phyloP scores from a whole-genome alignment of 2,888 invertebrate genomes.

The Coelopa pilipes region DNA sequence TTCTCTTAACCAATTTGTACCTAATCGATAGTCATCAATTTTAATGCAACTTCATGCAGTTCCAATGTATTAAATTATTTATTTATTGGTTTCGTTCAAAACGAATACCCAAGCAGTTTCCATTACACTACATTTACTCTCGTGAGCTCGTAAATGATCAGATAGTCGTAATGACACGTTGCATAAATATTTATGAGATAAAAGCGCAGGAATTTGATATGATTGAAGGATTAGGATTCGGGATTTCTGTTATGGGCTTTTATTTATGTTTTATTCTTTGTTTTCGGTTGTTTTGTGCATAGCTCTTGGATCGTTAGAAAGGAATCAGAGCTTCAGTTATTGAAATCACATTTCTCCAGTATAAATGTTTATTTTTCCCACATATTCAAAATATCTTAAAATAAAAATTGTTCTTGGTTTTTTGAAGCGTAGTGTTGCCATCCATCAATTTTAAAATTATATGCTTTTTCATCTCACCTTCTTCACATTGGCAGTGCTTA shows the following conservation, averaged over 20 bases:
- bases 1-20: not conserved
- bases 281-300: constrained; percentile 24
- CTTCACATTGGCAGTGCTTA: no score
- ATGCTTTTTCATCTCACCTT: no score
- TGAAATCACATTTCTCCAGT: no score
- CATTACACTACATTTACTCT: not conserved
- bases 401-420: no score
- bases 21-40: constrained; percentile 19
- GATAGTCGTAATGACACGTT: constrained; percentile 54
- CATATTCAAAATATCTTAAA: no score
- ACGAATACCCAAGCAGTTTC: not conserved
- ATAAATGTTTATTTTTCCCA: no score
- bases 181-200: constrained; percentile 52
- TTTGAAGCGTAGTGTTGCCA: no score
- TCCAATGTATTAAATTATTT: not conserved
- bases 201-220: constrained; percentile 36
- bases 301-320: not conserved
- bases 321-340: no score
- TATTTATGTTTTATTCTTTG: constrained; percentile 23
- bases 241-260: not conserved
- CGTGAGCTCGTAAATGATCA: constrained; percentile 1
- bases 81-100: not conserved
- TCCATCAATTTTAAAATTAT: no score
- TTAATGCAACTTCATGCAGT: not conserved
- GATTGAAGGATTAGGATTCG: constrained; percentile 25